These are phyloP conservation scores for Xiphorhynchus elegans DNA, from an alignment of 2,113 vertebrate genomes.

Conservation along the genomic window DNA sequence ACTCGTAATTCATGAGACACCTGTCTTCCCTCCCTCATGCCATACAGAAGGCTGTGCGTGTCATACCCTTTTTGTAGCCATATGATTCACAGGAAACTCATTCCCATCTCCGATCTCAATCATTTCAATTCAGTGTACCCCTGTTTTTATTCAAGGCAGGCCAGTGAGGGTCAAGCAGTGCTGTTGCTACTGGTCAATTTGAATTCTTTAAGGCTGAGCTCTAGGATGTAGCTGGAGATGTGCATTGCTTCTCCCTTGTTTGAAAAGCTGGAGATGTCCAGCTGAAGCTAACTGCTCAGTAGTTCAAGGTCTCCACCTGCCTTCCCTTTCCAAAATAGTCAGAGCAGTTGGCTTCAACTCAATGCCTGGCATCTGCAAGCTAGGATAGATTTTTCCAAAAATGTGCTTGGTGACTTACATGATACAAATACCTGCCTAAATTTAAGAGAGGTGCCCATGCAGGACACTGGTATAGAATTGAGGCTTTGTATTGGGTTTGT, in stretches of 20 bases:
- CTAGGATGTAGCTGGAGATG: not conserved
- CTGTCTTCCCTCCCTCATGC: slow-evolving; percentile 5
- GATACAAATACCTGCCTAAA: not conserved
- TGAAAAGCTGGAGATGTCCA: not conserved
- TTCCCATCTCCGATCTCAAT: not conserved
- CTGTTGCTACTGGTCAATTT: not conserved
- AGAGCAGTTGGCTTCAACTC: not conserved
- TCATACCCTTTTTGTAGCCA: slow-evolving; percentile 1
- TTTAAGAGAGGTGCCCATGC: not conserved
- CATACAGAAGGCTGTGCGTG: not conserved
- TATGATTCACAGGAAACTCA: not conserved
- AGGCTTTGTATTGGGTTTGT: not conserved
- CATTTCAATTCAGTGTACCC: not conserved
- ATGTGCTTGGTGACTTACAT: not conserved
- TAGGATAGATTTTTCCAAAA: not conserved
- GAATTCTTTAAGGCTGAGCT: not conserved
- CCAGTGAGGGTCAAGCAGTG: not conserved
- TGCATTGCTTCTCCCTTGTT: not conserved
- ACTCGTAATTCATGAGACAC: slow-evolving; percentile 59
- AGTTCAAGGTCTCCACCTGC: not conserved
- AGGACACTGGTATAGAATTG: not conserved
- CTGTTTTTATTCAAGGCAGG: not conserved
- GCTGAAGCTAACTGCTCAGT: not conserved
- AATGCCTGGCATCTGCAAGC: not conserved
- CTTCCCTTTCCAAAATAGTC: not conserved